Conservation (phyloP, 92 coral and sea anemone species). For the Diadumene lineata region DNA sequence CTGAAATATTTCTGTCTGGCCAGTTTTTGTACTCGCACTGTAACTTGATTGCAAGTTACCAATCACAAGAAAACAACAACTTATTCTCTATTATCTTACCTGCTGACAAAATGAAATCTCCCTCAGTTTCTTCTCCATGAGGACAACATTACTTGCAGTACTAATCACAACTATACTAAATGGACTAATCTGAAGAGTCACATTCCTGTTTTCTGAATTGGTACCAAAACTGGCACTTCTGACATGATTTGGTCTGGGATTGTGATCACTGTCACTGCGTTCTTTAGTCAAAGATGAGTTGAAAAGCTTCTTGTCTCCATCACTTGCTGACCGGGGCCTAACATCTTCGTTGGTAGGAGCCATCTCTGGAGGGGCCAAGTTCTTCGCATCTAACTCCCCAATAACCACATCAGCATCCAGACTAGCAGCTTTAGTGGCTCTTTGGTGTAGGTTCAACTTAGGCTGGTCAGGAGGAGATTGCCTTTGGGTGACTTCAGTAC, state of each 20-base stretch:
- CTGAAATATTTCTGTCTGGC: too few species aligned
- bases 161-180: slow-evolving; percentile 44
- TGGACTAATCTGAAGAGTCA: slow-evolving; percentile 59
- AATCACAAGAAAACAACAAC: too few species aligned
- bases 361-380: slow-evolving; percentile 7
- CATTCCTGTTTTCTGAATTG: slow-evolving; percentile 63
- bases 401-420: slow-evolving; percentile 54
- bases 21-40: too few species aligned
- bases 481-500: slow-evolving; percentile 25
- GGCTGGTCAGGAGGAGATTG: slow-evolving; percentile 29
- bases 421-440: slow-evolving; percentile 57
- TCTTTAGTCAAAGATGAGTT: slow-evolving; percentile 20
- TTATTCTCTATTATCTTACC: too few species aligned
- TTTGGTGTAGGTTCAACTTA: slow-evolving; percentile 34
- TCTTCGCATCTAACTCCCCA: slow-evolving; percentile 27
- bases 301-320: slow-evolving; percentile 64
- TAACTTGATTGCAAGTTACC: too few species aligned
- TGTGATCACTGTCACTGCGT: slow-evolving; percentile 35
- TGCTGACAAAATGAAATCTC: slow-evolving; percentile 99
- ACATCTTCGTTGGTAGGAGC: slow-evolving; percentile 19
- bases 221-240: slow-evolving; percentile 58
- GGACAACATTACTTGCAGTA: slow-evolving; percentile 35
- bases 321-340: slow-evolving; percentile 95
- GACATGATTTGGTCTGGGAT: slow-evolving; percentile 40
- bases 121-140: slow-evolving; percentile 86